Evolutionary conservation across 1,140 invertebrate species (phyloP).

Genomic region (Drosophila triauraria): DNA sequence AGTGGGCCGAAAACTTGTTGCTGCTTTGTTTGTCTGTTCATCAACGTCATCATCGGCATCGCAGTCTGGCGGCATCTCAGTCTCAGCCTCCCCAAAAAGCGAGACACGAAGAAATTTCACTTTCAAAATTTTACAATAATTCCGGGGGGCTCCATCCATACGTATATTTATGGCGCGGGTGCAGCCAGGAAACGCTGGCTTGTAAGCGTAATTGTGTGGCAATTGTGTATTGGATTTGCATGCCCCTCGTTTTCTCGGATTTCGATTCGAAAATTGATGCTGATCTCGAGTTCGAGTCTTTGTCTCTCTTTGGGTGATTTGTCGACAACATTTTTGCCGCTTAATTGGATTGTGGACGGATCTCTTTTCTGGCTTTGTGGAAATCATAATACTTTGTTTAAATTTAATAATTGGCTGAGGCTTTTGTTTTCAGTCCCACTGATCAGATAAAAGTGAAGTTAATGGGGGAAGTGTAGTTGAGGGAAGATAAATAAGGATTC

Average conservation of each 20-base stretch:
- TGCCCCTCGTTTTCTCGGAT: slow-evolving; percentile 21
- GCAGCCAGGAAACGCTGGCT: slow-evolving; percentile 45
- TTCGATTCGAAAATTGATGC: slow-evolving; percentile 40
- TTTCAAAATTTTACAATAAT: slow-evolving; percentile 52
- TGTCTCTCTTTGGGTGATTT: slow-evolving; percentile 61
- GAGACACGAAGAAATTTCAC: slow-evolving; percentile 50
- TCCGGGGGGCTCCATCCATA: slow-evolving; percentile 30
- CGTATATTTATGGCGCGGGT: slow-evolving; percentile 46
- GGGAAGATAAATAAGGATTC: slow-evolving; percentile 1
- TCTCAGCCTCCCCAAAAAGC: slow-evolving; percentile 2
- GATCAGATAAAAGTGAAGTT: slow-evolving; percentile 11
- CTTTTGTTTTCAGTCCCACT: slow-evolving; percentile 13
- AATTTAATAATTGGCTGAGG: slow-evolving; percentile 34
- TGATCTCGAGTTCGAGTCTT: not conserved
- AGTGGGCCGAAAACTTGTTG: slow-evolving; percentile 42
- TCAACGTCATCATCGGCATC: slow-evolving; percentile 46
- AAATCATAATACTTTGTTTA: slow-evolving; percentile 37
- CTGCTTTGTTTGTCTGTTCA: slow-evolving; percentile 54
- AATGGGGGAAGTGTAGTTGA: not conserved
- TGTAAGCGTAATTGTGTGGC: slow-evolving; percentile 44
- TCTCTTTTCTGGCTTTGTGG: slow-evolving; percentile 37
- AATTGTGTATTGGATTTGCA: slow-evolving; percentile 51
- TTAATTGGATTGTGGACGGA: slow-evolving; percentile 48
- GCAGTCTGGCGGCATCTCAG: slow-evolving; percentile 8
- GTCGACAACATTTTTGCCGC: slow-evolving; percentile 65